Base-by-base conservation (phyloP, 2,888 invertebrate genomes). In the Sericinus montela region DNA sequence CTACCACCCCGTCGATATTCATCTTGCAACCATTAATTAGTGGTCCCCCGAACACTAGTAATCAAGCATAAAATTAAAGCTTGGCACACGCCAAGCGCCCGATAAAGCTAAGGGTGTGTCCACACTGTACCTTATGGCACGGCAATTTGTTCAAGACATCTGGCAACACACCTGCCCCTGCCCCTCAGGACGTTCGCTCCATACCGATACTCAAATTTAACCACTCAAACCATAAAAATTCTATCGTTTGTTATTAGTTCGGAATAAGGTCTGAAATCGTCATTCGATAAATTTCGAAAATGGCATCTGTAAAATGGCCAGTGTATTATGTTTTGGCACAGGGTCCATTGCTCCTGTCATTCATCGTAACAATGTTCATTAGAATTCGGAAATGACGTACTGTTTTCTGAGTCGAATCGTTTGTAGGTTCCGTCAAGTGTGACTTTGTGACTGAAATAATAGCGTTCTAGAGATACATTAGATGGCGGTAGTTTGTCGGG, bases 31-130 rank as follows among this genome's bases (percentile, higher is more conserved):
- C 72, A 84, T 87, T 85, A 85, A 86, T 86, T 85, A 84, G 81
- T 75, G 71, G 70, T 59, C 72, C 69, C 75, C 62, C 71, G 69
- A 74, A 70, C 72, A 68, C 65, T 73, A 63, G 79, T 87, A 88
- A 88, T 88, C 84, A 87, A 86, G 85, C 88, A 85, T 88, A 87
- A 88, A 88, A 88, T 88, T 87, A 87, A 88, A 85, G 78, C 77
- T 81, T 84, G 87, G 87, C 88, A 87, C 87, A 86, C 87, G 87
- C 81, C 86, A 78, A 72, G 74, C 72, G 59, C 63, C 69, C 67
- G 63, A 73, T 77, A 72, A 71, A 73, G 68, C 69, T 80, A 77
- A 86, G 87, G 86, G 85, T 75, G 84, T 77, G 81, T 81, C 82
- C 79, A 79, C 77, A 76, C 77, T 59, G 67, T 59, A 78, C 87